These are phyloP conservation scores for Hippasteria phrygiana DNA, from an alignment of 53 echinoderm and acorn worm genomes.

Conservation along the genomic window DNA sequence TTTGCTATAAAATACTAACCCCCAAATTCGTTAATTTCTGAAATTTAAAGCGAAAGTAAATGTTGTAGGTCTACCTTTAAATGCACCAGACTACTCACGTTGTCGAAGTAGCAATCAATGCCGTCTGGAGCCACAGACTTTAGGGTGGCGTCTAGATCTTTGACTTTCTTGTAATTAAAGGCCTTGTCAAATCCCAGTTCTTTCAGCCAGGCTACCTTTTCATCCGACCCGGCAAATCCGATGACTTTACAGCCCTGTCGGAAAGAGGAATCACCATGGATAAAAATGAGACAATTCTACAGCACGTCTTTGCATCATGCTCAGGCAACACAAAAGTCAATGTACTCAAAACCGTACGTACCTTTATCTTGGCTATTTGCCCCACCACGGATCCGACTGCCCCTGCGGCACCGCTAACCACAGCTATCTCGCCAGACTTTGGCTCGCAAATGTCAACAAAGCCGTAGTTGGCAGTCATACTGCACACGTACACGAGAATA, in stretches of 20 bases:
- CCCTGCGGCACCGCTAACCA: conserved; percentile 69
- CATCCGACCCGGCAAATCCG: conserved; percentile 75
- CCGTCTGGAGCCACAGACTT: conserved; percentile 85
- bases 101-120: conserved; percentile 91
- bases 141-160: conserved; percentile 75
- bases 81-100: conserved; percentile 64
- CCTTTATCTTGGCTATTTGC: conserved; percentile 53
- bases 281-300: too few species aligned
- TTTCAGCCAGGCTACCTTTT: conserved; percentile 67
- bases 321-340: too few species aligned
- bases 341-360: not conserved
- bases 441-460: conserved; percentile 62
- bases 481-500: too few species aligned
- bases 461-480: conserved; percentile 67
- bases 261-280: not conserved
- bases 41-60: too few species aligned
- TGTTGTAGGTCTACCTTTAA: too few species aligned
- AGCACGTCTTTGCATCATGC: too few species aligned
- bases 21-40: too few species aligned
- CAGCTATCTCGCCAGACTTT: conserved; percentile 51
- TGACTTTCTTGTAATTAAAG: conserved; percentile 86
- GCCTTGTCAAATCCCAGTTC: conserved; percentile 88
- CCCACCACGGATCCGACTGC: conserved; percentile 59
- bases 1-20: too few species aligned
- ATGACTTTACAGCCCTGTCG: conserved; percentile 76